phyloP scores from a whole-genome alignment of 2,113 vertebrate species.

The Zonotrichia leucophrys region DNA sequence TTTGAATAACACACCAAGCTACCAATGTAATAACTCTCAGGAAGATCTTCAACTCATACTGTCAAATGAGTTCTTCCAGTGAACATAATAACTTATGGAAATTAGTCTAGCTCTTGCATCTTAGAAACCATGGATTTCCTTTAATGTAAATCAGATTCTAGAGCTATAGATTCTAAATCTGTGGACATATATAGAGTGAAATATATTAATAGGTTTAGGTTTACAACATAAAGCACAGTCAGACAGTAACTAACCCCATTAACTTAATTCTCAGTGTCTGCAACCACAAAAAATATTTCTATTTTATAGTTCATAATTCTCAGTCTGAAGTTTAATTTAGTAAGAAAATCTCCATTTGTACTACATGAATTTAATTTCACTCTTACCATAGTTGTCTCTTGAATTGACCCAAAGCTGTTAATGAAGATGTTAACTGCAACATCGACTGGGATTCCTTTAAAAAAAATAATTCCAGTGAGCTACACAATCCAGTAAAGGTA shows the following conservation, averaged over 20 bases:
- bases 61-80: neutral
- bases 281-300: neutral
- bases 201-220: neutral
- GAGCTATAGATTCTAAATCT: neutral
- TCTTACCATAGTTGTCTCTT: constrained; percentile 98
- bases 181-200: neutral
- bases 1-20: neutral
- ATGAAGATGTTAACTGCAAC: constrained; percentile 99
- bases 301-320: neutral
- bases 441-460: constrained; percentile 92
- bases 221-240: neutral
- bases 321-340: neutral
- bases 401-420: constrained; percentile 99
- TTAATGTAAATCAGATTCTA: neutral
- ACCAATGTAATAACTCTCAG: neutral
- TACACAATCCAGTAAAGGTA: neutral
- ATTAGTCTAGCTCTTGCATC: neutral
- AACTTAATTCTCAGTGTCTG: neutral
- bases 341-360: neutral
- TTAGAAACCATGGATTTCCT: neutral
- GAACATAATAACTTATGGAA: neutral
- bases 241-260: neutral
- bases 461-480: constrained; percentile 13
- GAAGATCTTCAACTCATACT: neutral
- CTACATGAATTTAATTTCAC: neutral